phyloP scores from a whole-genome alignment of 2,113 vertebrate genomes.

The Podarcis raffonei region DNA sequence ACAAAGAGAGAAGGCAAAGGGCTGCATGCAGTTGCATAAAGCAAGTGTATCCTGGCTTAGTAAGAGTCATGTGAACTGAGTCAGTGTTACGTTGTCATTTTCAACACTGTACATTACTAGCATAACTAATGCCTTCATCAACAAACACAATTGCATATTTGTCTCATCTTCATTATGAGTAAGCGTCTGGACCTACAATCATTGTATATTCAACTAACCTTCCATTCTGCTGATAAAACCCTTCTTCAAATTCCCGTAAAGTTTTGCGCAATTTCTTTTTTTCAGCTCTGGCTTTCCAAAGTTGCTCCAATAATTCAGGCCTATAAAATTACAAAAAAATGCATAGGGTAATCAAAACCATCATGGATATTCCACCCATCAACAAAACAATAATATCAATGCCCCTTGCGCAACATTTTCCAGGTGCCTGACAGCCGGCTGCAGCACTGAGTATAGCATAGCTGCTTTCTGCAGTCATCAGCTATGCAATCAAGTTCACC shows the following conservation, averaged over 20 bases:
- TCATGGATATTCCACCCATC: not conserved
- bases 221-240: slow-evolving; percentile 96
- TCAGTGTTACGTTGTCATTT: not conserved
- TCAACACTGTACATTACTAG: not conserved
- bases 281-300: slow-evolving; percentile 97
- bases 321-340: slow-evolving; percentile 72
- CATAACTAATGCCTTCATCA: not conserved
- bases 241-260: slow-evolving; percentile 92
- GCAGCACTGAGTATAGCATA: no score
- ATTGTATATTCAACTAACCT: slow-evolving; percentile 78
- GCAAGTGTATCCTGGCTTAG: not conserved
- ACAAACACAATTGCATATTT: not conserved
- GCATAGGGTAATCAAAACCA: not conserved
- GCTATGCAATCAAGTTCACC: no score
- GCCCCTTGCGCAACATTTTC: no score
- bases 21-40: not conserved
- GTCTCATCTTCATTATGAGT: not conserved
- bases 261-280: slow-evolving; percentile 96
- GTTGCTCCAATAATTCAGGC: slow-evolving; percentile 96
- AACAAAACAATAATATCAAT: not conserved
- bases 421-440: no score
- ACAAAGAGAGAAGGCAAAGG: not conserved
- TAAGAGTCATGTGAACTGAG: not conserved
- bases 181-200: slow-evolving; percentile 14
- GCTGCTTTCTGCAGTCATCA: no score